Evolutionary conservation across 2,113 vertebrate species (phyloP).

Genomic region (Xerus inauris): DNA sequence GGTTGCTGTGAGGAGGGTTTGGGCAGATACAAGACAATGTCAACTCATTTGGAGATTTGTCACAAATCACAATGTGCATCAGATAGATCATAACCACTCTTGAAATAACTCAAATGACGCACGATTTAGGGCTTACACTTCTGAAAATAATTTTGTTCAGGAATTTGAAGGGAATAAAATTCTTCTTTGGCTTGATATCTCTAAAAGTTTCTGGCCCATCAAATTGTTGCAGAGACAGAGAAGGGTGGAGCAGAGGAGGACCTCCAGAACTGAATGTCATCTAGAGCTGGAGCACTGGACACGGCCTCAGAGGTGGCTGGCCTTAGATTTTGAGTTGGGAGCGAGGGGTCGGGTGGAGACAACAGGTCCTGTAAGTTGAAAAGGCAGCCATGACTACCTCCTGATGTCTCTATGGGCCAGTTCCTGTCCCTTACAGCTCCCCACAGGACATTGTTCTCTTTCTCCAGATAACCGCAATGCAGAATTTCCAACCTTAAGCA

Average conservation of each 20-base stretch:
- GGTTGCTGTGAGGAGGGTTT: neutral
- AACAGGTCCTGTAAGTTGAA: fast-evolving
- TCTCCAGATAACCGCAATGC: neutral
- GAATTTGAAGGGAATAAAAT: neutral
- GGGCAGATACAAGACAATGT: neutral
- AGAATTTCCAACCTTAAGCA: neutral
- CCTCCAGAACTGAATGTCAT: neutral
- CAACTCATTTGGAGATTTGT: neutral
- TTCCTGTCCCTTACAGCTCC: too few species aligned
- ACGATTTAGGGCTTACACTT: neutral
- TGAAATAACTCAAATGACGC: neutral
- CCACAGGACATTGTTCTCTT: neutral
- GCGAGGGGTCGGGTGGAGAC: neutral
- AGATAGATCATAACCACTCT: neutral
- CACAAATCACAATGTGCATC: neutral
- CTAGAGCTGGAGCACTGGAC: neutral
- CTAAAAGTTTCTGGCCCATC: neutral
- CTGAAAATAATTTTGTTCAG: neutral
- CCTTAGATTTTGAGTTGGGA: neutral
- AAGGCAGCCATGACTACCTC: fast-evolving
- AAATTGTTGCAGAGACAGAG: neutral
- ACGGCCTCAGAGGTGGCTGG: neutral
- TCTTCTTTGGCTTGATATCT: neutral
- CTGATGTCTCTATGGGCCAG: fast-evolving
- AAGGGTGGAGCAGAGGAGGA: too few species aligned